Evolutionary conservation across 2,797 vertebrate genomes (phyloP), one percentile per base, ranked within the genome.

Genomic region (Gadopsis bispinosus): DNA sequence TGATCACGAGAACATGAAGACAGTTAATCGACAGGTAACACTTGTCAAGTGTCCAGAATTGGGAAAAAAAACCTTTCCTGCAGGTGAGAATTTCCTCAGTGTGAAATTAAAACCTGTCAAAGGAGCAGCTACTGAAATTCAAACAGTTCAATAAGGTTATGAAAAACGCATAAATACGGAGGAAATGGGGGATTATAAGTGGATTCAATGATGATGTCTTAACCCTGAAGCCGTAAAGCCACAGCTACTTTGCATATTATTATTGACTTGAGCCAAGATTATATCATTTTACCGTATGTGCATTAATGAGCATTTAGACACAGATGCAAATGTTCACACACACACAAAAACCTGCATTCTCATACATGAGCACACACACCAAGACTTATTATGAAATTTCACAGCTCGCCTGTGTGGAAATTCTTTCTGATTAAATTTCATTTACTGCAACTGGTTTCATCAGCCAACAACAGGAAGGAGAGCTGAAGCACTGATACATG

Each of bases 371-470:
- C n/a, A 70, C 79, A 69, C 74, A 79, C 14, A 66, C 58, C 37
- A 48, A 82, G 75, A 75, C 37, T 77, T 86, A 83, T 82, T 85
- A 87, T 77, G 68, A 80, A 77, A 85, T 86, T 80, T 89, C 81
- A 89, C 87, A 84, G 87, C 73, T 87, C 37, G 54, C 33, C 79
- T 88, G 79, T 87, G 87, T 87, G 85, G 74, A 90, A 89, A 81
- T 84, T 81, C 60, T 70, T 80, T 67, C 59, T 87, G 82, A 93
- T 93, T 89, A 87, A 88, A 90, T 91, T 91, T 85, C 65, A 89
- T 93, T 91, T 89, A 85, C 75, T 74, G 72, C 82, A 74, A 88
- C 90, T 88, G 72, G 83, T 90, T 94, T 91, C 85, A 90, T 93
- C 89, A 92, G 53, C 83, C 80, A 89, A 67, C 89, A 81, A 88